These are phyloP conservation scores for Macaria notata DNA, from an alignment of 2,888 invertebrate genomes.

Conservation along the genomic window DNA sequence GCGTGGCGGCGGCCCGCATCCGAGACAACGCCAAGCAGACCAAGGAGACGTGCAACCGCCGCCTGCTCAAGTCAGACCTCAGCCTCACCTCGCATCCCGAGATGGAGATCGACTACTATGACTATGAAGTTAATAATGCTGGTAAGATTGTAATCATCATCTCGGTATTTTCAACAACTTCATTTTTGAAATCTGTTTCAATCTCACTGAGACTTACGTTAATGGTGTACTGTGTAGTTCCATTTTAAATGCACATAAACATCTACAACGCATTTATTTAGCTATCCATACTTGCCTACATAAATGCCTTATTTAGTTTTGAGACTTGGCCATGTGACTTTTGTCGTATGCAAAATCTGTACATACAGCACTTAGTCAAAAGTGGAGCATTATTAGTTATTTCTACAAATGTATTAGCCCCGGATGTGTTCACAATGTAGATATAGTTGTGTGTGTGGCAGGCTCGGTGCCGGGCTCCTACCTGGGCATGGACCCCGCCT, in stretches of 20 bases:
- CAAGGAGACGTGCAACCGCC: conserved; percentile 90
- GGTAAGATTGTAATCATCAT: conserved; percentile 48
- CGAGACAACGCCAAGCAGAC: conserved; percentile 87
- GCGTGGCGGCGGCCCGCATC: conserved; percentile 85
- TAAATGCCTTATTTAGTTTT: too few species aligned
- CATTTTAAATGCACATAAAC: too few species aligned
- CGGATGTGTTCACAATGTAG: conserved; percentile 21
- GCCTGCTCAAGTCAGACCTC: conserved; percentile 87
- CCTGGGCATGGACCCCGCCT: conserved; percentile 94
- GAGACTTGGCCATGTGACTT: too few species aligned
- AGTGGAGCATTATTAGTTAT: too few species aligned
- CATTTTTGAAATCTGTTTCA: too few species aligned
- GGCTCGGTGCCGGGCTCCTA: conserved; percentile 93
- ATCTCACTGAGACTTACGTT: background rate
- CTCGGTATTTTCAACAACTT: too few species aligned
- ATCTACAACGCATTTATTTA: too few species aligned
- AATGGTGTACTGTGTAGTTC: too few species aligned
- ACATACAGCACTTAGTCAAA: too few species aligned
- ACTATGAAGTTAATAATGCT: conserved; percentile 92
- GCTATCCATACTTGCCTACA: too few species aligned
- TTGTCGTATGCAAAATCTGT: too few species aligned
- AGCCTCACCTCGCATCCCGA: conserved; percentile 90
- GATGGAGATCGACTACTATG: conserved; percentile 93
- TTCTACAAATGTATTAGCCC: background rate
- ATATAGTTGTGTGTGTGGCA: conserved; percentile 40